Conservation (phyloP, 2,113 vertebrate genomes). For the Macquaria australasica region DNA sequence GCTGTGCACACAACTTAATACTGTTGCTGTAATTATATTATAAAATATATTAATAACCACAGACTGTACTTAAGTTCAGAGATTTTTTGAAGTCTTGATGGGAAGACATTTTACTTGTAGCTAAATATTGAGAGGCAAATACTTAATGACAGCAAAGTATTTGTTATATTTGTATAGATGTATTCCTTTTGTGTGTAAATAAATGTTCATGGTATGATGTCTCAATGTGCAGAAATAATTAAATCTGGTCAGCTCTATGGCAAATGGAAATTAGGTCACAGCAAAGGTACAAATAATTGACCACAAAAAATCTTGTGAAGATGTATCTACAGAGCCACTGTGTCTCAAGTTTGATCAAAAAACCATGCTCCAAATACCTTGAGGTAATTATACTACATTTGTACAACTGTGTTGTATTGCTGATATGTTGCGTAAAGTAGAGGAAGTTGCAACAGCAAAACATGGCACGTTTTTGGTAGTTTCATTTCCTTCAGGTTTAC, state of each 20-base stretch:
- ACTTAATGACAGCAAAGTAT: background rate
- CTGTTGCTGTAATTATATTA: background rate
- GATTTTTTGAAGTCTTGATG: background rate
- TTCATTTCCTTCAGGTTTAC: slow-evolving; percentile 68
- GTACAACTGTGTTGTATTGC: slow-evolving; percentile 12
- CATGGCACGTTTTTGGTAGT: slow-evolving; percentile 45
- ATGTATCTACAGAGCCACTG: background rate
- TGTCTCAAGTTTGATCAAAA: slow-evolving; percentile 1
- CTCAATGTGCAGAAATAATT: background rate
- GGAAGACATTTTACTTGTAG: background rate
- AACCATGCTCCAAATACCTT: background rate
- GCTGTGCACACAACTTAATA: background rate
- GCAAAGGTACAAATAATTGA: background rate
- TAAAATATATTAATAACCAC: background rate
- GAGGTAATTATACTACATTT: background rate
- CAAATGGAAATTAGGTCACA: background rate
- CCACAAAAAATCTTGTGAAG: background rate
- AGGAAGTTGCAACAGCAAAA: slow-evolving; percentile 67
- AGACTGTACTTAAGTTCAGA: background rate
- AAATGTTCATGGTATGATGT: background rate
- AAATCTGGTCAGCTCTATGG: background rate
- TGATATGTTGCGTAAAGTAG: slow-evolving; percentile 44
- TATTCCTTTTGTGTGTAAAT: background rate
- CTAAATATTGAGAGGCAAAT: background rate
- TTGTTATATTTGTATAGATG: background rate